Evolutionary conservation across 1,140 invertebrate genomes (phyloP), one percentile per base, ranked within the genome.

Genomic region (Papilio machaon): DNA sequence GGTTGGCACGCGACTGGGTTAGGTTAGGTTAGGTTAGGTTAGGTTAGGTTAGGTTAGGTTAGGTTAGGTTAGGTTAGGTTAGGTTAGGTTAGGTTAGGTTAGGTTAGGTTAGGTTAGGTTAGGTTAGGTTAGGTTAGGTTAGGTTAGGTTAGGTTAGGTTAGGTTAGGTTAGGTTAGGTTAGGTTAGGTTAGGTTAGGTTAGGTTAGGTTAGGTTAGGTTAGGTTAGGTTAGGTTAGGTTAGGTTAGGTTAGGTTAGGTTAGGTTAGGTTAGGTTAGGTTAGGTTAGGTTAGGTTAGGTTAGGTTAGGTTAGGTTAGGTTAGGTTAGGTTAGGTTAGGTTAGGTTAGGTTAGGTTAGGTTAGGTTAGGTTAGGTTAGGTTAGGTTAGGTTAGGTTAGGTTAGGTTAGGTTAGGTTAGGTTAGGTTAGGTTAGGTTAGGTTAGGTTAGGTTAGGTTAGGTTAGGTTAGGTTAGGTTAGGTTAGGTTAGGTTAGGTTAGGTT

Each of bases 11-110:
- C n/a, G n/a, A n/a, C n/a, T n/a, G n/a, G n/a, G n/a, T 84, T 85
- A 82, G 85, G 82, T 85, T 83, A 81, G 85, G 81, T 85, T 84
- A 82, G 85, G 82, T 85, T 82, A 82, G 85, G 81, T 85, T 82
- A 81, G 85, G 81, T 85, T 85, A 83, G 82, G 85, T 85, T 85
- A 82, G 85, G 85, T 84, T 84, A 82, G 81, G 81, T 82, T 84
- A 83, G 84, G 60, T 64, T 82, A 80, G 81, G 84, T 83, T 83
- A 81, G 84, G 82, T 85, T 83, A 81, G 84, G 81, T n/a, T n/a
- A 13, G 19, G 17, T 19, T 64, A 6, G 19, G 6, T 6, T 13
- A 64, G 10, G 7, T 10, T 13, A 19, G 6, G 10, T 64, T 19
- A 64, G n/a, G n/a, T n/a, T n/a, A 17, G 17, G 6, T 83, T 83